A percentile compares a stretch with the other conserved stretches of the same genome.
phyloP scores from a whole-genome alignment of 2,888 invertebrate species.

The Ypsolopha scabrella region DNA sequence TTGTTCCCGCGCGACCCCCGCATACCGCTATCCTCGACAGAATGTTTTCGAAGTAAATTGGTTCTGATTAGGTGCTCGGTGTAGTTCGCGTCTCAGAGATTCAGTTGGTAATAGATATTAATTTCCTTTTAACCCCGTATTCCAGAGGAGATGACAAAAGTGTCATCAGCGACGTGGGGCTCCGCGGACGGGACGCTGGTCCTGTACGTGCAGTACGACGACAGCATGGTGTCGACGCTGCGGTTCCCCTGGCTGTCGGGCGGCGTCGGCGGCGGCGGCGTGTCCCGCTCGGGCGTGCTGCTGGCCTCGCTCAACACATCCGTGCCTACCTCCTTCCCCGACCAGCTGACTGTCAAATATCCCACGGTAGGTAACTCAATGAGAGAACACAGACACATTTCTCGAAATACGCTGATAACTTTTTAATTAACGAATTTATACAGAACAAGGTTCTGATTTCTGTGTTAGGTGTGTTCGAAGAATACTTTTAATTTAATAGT shows the following conservation, averaged over 20 bases:
- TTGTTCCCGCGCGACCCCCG: no score
- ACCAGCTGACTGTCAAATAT: slow-evolving; percentile 83
- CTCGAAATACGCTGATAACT: no score
- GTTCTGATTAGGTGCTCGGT: no score
- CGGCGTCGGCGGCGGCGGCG: slow-evolving; percentile 72
- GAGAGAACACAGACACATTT: no score
- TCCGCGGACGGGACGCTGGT: slow-evolving; percentile 85
- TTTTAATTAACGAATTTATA: no score
- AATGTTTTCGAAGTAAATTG: no score
- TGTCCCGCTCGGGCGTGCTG: slow-evolving; percentile 63
- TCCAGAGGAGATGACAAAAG: slow-evolving; percentile 89
- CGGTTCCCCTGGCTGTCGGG: slow-evolving; percentile 87
- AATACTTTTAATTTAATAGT: no score
- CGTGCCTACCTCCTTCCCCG: slow-evolving; percentile 78
- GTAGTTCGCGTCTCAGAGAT: no score
- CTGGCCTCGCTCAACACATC: slow-evolving; percentile 48
- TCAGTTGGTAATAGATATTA: background rate
- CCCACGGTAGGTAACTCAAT: slow-evolving; percentile 82
- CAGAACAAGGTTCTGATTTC: no score
- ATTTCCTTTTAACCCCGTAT: slow-evolving; percentile 6
- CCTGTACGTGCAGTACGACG: slow-evolving; percentile 89
- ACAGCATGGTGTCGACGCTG: slow-evolving; percentile 80
- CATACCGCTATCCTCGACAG: no score
- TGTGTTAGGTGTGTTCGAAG: no score
- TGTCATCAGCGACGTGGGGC: slow-evolving; percentile 89